Evolutionary conservation across 2,797 vertebrate genomes (phyloP).

Genomic region (Streptopelia turtur): DNA sequence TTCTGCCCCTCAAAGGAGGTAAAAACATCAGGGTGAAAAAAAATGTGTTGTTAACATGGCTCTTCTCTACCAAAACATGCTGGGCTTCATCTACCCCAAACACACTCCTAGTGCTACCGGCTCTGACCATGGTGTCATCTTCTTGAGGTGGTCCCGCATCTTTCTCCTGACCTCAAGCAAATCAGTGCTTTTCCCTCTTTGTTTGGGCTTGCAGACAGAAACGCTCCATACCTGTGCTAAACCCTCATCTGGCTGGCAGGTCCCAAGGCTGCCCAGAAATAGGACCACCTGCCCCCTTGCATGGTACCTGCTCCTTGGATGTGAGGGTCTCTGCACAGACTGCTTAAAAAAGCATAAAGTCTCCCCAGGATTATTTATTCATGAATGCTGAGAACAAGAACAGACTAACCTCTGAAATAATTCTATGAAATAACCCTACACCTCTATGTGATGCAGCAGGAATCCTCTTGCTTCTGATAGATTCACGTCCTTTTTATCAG

Average conservation of each 20-base stretch:
- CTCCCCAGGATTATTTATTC: not conserved
- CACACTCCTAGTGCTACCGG: fast-evolving
- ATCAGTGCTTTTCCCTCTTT: not conserved
- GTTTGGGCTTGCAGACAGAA: not conserved
- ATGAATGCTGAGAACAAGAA: not conserved
- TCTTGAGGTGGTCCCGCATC: not conserved
- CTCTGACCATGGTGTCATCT: not conserved
- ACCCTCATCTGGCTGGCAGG: not conserved
- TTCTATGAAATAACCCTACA: not conserved
- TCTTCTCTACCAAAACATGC: fast-evolving
- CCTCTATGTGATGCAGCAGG: not conserved
- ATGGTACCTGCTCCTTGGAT: not conserved
- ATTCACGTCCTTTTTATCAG: not conserved
- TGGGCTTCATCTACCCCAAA: not conserved
- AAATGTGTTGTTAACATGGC: fast-evolving
- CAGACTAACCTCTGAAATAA: not conserved
- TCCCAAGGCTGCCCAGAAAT: not conserved
- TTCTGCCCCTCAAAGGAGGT: not conserved
- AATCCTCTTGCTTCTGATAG: not conserved
- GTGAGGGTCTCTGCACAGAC: not conserved
- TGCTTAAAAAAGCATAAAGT: not conserved
- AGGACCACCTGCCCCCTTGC: not conserved
- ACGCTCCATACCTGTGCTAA: not conserved
- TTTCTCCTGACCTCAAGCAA: not conserved
- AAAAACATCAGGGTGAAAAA: not conserved